These are phyloP conservation scores for Danaus chrysippus DNA, from an alignment of 2,888 invertebrate species.

Conservation along the genomic window DNA sequence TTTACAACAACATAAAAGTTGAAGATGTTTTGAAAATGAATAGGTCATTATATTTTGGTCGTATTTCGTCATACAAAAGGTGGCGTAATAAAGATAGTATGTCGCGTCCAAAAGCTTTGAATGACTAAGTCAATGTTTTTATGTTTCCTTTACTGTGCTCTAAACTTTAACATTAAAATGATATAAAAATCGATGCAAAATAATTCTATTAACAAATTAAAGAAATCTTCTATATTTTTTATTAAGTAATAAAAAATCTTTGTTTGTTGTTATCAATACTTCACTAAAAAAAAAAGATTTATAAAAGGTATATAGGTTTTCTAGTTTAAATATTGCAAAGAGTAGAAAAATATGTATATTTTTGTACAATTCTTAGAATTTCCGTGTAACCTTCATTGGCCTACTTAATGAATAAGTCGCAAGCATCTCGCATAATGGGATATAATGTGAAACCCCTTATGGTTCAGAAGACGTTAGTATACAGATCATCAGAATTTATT, in stretches of 20 bases:
- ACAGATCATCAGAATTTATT: background rate
- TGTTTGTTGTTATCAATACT: no score
- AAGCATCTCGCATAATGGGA: background rate
- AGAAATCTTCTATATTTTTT: no score
- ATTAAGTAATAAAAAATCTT: no score
- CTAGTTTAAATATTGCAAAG: no score
- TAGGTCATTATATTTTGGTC: background rate
- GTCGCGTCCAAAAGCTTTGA: background rate
- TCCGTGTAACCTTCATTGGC: conserved; percentile 3
- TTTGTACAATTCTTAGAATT: background rate
- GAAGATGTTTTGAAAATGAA: background rate
- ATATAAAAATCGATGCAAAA: no score
- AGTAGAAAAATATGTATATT: no score
- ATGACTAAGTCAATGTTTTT: background rate
- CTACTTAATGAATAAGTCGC: conserved; percentile 1
- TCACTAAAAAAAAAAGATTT: no score
- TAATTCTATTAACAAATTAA: no score
- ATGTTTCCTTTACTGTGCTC: background rate
- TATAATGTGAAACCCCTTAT: conserved; percentile 6
- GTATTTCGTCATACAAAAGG: conserved; percentile 2
- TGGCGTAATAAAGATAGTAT: background rate
- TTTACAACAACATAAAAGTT: background rate
- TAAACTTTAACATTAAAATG: no score
- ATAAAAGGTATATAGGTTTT: no score
- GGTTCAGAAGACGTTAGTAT: background rate